These are phyloP conservation scores for Pseudopodoces humilis DNA, from an alignment of 2,113 vertebrate genomes.

Conservation along the genomic window DNA sequence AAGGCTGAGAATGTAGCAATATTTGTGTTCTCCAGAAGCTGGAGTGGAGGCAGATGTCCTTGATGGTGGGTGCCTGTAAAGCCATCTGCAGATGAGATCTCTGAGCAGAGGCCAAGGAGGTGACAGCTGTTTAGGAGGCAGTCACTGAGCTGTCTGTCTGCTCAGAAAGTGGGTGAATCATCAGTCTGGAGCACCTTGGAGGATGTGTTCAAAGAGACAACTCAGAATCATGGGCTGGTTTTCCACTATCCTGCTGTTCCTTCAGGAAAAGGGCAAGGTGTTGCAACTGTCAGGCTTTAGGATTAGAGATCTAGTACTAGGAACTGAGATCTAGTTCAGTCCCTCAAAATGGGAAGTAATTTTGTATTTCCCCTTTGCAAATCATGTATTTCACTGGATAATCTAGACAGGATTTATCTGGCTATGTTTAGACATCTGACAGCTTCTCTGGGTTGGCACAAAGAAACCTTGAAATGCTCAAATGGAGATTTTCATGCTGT, in stretches of 20 bases:
- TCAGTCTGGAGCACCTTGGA: neutral
- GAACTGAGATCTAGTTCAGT: neutral
- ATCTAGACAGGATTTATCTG: neutral
- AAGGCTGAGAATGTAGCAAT: neutral
- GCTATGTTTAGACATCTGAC: neutral
- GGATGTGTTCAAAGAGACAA: neutral
- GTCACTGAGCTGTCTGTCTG: neutral
- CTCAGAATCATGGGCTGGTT: neutral
- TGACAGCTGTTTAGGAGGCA: neutral
- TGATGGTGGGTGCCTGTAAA: neutral
- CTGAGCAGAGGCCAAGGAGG: neutral
- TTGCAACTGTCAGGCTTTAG: neutral
- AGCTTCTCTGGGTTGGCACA: neutral
- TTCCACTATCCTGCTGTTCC: neutral
- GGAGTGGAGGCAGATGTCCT: neutral
- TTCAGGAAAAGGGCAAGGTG: neutral
- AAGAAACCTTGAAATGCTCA: neutral
- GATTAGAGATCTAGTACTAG: neutral
- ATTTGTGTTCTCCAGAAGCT: neutral
- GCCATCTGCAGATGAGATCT: neutral
- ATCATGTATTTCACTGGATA: neutral
- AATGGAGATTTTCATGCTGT: neutral
- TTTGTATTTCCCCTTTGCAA: neutral
- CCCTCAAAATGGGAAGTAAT: neutral
- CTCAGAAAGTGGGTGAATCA: neutral